A percentile compares a stretch with the other conserved stretches of the same genome.
Conservation (phyloP, 2,888 invertebrate species). For the Antheraea yamamai region DNA sequence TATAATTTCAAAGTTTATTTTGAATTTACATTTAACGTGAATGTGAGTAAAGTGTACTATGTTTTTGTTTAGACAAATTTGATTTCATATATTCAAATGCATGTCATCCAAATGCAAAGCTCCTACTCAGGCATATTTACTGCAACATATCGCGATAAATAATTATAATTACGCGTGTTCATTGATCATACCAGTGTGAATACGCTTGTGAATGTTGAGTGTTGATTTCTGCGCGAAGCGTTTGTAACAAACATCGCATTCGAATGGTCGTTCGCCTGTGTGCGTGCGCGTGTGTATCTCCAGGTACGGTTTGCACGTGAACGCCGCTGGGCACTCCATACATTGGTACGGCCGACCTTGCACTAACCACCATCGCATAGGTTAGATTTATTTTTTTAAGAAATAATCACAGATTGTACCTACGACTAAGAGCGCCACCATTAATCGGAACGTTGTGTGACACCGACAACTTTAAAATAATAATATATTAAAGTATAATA, state of each 20-base stretch:
- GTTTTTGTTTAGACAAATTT: neutral
- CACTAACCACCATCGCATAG: conserved; percentile 48
- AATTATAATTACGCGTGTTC: conserved; percentile 28
- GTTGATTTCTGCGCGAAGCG: conserved; percentile 83
- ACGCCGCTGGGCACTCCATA: conserved; percentile 82
- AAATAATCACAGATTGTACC: conserved; percentile 27
- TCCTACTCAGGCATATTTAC: conserved; percentile 15
- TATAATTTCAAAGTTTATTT: neutral
- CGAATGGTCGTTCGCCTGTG: conserved; percentile 81
- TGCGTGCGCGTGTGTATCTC: conserved; percentile 85
- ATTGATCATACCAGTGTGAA: conserved; percentile 77
- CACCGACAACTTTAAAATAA: conserved; percentile 72
- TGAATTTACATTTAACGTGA: neutral
- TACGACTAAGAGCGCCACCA: conserved; percentile 39
- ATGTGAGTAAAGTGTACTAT: neutral
- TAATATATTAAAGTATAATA: conserved; percentile 30
- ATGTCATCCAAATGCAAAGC: conserved; percentile 13
- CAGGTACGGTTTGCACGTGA: conserved; percentile 84
- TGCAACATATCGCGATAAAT: conserved; percentile 21
- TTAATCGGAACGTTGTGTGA: conserved; percentile 54
- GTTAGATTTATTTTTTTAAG: conserved; percentile 26
- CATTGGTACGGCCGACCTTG: conserved; percentile 82
- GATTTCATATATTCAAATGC: conserved; percentile 2
- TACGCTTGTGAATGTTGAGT: conserved; percentile 83
- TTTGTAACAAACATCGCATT: conserved; percentile 82